Conservation (phyloP, 1,140 invertebrate genomes). For the Halyomorpha halys region DNA sequence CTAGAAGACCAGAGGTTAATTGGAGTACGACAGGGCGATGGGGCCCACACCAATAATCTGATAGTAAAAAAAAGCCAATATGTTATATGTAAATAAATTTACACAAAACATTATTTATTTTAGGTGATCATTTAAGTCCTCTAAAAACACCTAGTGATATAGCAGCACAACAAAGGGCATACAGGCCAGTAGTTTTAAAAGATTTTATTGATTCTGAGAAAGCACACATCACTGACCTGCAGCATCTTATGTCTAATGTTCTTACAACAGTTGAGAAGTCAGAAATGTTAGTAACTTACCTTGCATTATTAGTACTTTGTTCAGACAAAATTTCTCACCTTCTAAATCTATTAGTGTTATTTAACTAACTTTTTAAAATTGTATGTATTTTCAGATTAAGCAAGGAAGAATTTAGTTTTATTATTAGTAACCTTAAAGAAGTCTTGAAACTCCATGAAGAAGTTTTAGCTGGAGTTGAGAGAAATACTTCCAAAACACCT, state of each 20-base stretch:
- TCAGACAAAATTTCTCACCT: no score
- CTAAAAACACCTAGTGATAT: conserved; percentile 33
- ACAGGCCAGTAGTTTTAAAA: conserved; percentile 73
- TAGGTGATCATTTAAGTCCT: conserved; percentile 28
- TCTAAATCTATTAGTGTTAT: no score
- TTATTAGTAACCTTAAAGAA: conserved; percentile 81
- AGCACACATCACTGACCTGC: conserved; percentile 77
- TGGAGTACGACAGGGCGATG: no score
- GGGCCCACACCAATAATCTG: no score
- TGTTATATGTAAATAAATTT: no score
- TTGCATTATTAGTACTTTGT: no score
- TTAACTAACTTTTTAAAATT: neutral
- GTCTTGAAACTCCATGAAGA: conserved; percentile 72
- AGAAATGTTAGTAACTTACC: conserved; percentile 57
- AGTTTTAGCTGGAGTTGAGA: conserved; percentile 65
- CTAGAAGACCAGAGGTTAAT: no score
- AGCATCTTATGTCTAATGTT: conserved; percentile 72
- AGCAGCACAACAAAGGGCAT: conserved; percentile 49
- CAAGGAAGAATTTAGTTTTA: conserved; percentile 70
- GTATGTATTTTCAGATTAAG: conserved; percentile 53
- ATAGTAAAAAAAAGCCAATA: no score
- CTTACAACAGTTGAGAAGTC: conserved; percentile 70
- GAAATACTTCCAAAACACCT: conserved; percentile 53
- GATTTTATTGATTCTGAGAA: conserved; percentile 88
- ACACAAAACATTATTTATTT: neutral